A percentile compares a stretch with the other conserved stretches of the same genome.
Conservation (phyloP, 2,888 invertebrate genomes). For the Trissonchulus latispiculum region DNA sequence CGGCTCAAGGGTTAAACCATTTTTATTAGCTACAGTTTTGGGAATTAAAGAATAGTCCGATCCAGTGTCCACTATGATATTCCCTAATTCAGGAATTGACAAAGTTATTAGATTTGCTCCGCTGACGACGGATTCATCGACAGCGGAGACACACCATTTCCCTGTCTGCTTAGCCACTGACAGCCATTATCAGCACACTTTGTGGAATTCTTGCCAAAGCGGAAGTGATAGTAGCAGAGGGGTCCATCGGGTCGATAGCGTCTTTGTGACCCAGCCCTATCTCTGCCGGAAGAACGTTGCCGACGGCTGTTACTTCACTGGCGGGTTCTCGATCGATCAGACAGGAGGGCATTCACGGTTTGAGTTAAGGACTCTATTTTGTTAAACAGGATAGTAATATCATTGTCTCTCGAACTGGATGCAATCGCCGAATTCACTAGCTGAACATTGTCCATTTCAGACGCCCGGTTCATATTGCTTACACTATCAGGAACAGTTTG, state of each 20-base stretch:
- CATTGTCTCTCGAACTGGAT: not conserved
- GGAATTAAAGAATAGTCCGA: not conserved
- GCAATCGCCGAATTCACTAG: too few species aligned
- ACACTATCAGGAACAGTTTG: not conserved
- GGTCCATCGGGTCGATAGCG: conserved; percentile 3
- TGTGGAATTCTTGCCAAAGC: not conserved
- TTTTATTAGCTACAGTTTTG: not conserved
- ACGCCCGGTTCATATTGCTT: not conserved
- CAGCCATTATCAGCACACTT: conserved; percentile 3
- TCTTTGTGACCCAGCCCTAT: not conserved
- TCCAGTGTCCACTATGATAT: not conserved
- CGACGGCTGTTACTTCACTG: too few species aligned
- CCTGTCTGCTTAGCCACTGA: not conserved
- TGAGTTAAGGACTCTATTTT: not conserved
- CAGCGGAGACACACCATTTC: not conserved
- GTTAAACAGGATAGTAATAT: not conserved
- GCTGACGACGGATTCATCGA: not conserved
- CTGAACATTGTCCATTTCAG: too few species aligned
- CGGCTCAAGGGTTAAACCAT: too few species aligned
- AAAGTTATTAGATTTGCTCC: conserved; percentile 11
- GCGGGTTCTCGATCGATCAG: not conserved
- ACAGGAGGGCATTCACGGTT: not conserved
- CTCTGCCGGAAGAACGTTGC: too few species aligned
- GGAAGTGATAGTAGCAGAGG: conserved; percentile 11
- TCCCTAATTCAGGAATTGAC: not conserved